Percentiles rank a stretch among this genome's conserved stretches.
These are phyloP conservation scores for Bradynema listronoti DNA, from an alignment of 1,140 invertebrate species.

Conservation along the genomic window DNA sequence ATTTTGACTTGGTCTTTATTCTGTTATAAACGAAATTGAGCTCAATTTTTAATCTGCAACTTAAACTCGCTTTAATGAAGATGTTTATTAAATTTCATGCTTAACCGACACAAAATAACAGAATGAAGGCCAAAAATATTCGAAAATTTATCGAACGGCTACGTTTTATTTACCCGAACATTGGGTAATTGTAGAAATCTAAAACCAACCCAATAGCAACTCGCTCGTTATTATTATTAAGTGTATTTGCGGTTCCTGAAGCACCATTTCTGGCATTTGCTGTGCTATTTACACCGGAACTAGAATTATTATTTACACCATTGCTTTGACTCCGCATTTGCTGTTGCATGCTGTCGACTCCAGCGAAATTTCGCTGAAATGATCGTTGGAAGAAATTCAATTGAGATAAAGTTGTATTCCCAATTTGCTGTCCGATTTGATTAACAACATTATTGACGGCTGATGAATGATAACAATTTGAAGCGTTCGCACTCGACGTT, in stretches of 20 bases:
- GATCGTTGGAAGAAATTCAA: constrained; percentile 45
- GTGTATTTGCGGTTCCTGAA: neutral
- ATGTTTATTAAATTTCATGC: too few species aligned
- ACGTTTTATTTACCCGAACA: neutral
- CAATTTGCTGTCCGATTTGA: constrained; percentile 35
- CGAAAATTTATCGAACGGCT: neutral
- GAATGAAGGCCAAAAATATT: too few species aligned
- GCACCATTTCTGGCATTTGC: too few species aligned
- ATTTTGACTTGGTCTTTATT: neutral
- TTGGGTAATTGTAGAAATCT: neutral
- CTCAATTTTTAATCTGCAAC: too few species aligned
- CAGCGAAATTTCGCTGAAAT: constrained; percentile 28
- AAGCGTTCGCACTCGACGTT: constrained; percentile 18
- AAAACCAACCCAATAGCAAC: neutral
- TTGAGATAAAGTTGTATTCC: constrained; percentile 35
- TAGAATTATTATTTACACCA: too few species aligned
- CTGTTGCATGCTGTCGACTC: constrained; percentile 19
- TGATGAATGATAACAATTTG: constrained; percentile 21
- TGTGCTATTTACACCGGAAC: too few species aligned
- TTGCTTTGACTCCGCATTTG: too few species aligned
- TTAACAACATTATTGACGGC: neutral
- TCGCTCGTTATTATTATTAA: constrained; percentile 1
- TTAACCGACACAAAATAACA: too few species aligned
- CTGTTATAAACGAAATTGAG: neutral
- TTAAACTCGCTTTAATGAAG: too few species aligned